Base-by-base conservation (phyloP, 2,888 invertebrate genomes). In the Epicampocera succincta region DNA sequence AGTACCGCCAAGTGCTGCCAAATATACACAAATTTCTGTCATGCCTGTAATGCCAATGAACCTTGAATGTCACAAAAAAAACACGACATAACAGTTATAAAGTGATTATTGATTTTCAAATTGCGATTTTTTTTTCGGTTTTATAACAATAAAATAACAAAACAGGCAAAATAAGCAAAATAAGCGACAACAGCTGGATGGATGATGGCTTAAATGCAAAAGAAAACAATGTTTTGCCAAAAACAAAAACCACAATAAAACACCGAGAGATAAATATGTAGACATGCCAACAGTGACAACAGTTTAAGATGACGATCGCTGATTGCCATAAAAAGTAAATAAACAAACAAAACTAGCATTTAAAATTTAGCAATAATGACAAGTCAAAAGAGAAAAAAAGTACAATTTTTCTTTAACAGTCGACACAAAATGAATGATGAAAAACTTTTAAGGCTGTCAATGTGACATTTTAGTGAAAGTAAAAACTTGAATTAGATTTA, bases 231-330 rank as follows among this genome's bases (percentile, higher is more conserved):
- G 60, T 69, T 73, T 73, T 73, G 73, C 19, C 75, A 76, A 78
- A 82, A 82, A 33, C 2, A 25, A 25, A 25, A 5, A 25, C 2
- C 2, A 25, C 3, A 25, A 25, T 2, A 25, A 25, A 25, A 25
- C n/a, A n/a, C 66, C 74, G 42, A 58, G 74, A 61, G 81, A 81
- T 81, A 81, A 81, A 77, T 77, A 33, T 33, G 33, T 33, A 69
- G 69, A 80, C 77, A 77, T 73, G 79, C 73, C 63, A 77, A 77
- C 73, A 77, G 68, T 82, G 82, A 66, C 82, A 82, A 72, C 80
- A 83, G 68, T 85, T 83, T 84, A 83, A 86, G 87, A 89, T 88
- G 87, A 88, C 87, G 88, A 89, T 89, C 88, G 87, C 87, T 87
- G 88, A 89, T 89, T 88, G 88, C 87, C 88, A 58, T 21, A 29